These are phyloP conservation scores for Ptilorrhoa leucosticta DNA, from an alignment of 2,113 vertebrate species.

Conservation along the genomic window DNA sequence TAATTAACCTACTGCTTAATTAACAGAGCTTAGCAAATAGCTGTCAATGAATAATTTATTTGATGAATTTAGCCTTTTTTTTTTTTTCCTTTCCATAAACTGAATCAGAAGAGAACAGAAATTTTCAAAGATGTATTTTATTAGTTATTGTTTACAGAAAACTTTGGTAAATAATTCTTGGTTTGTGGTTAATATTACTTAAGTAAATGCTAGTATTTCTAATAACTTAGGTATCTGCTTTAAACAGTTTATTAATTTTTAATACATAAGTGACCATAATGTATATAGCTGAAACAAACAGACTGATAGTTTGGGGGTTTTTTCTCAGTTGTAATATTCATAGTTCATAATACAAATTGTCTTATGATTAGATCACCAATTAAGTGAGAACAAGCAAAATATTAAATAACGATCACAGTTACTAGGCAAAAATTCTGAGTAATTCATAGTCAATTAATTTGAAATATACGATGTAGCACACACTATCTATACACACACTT, in stretches of 20 bases:
- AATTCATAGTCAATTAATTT: not conserved
- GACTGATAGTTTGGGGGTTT: fast-evolving
- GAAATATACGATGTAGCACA: not conserved
- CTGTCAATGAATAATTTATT: not conserved
- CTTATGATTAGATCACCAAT: not conserved
- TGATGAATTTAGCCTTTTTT: not conserved
- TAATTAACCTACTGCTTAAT: constrained; percentile 27
- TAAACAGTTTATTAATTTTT: not conserved
- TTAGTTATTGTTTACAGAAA: not conserved
- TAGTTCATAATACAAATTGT: not conserved
- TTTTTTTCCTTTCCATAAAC: not conserved
- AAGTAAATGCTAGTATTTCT: not conserved
- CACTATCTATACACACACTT: not conserved
- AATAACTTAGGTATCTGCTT: not conserved
- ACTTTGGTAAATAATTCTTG: not conserved
- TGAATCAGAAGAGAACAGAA: not conserved
- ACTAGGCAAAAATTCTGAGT: not conserved
- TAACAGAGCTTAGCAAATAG: not conserved
- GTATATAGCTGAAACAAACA: not conserved
- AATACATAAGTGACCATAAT: not conserved
- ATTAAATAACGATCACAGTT: not conserved
- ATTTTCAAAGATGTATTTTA: not conserved
- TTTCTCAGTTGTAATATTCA: not conserved
- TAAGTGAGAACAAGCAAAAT: not conserved
- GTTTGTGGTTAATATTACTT: not conserved